Base-by-base conservation (phyloP, 2,888 invertebrate species). In the Limnephilus lunatus region DNA sequence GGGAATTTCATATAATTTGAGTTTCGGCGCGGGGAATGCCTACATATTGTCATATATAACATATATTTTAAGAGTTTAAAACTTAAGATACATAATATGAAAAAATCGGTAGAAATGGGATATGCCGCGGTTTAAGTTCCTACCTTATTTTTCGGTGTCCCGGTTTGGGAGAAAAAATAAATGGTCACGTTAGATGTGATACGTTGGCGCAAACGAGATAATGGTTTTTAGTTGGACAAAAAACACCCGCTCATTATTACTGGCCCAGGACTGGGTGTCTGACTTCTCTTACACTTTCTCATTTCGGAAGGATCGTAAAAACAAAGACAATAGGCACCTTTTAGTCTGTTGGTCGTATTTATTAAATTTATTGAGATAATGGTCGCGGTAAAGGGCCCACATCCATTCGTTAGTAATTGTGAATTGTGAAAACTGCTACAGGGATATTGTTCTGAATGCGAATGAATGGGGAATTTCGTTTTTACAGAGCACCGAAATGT, bases 161-260 rank as follows among this genome's bases (percentile, higher is more conserved):
- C 35, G 35, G 35, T 35, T 35, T 35, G 3, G 3, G 35, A 35
- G 35, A 35, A 35, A 35, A 35, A 35, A 35, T 35, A 35, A 35
- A 35, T 35, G 35, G 35, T 35, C 35, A 35, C 35, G 2, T 35
- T 35, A 35, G 31, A 88, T n/a, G 35, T 89, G 88, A 89, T 89
- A 89, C 88, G 35, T 25, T 48, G 88, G 80, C 88, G 81, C 81
- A 89, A 81, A 80, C 88, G 68, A 35, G 88, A 89, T 89, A 80
- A 89, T 81, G 80, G 80, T 39, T 89, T 80, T 89, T 89, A 80
- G 88, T 87, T 32, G 31, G 19, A 53, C 44, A 89, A 89, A 31
- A 89, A 89, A 35, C n/a, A 53, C 53, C 68, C 68, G 87, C 87
- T 87, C 87, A 87, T 87, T 68, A 87, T 87, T 68, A 87, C 32